Evolutionary conservation across 2,888 invertebrate species (phyloP).

Genomic region (Drosophila tripunctata): DNA sequence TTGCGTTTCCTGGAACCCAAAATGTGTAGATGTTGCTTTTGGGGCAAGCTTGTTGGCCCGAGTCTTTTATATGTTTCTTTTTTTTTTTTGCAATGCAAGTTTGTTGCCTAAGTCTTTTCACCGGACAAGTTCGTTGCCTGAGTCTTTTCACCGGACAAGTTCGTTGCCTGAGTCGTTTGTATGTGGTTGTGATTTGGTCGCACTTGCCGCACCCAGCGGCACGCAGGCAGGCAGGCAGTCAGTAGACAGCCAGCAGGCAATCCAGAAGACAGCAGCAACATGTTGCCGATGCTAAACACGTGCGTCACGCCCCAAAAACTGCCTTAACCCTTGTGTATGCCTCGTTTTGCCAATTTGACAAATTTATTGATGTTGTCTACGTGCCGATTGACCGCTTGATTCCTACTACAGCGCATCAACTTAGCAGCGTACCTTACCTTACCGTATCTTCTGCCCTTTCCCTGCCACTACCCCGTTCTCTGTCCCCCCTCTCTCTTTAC

Average conservation of each 20-base stretch:
- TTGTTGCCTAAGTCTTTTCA: conserved; percentile 33
- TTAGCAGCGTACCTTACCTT: background rate
- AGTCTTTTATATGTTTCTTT: too few species aligned
- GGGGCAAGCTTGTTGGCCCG: conserved; percentile 54
- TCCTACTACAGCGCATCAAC: background rate
- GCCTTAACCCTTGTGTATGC: conserved; percentile 39
- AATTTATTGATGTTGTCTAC: conserved; percentile 70
- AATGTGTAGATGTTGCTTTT: background rate
- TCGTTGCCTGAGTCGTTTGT: conserved; percentile 43
- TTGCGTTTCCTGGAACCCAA: conserved; percentile 11
- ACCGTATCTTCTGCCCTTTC: background rate
- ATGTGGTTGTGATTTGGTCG: background rate
- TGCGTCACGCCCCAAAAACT: conserved; percentile 51
- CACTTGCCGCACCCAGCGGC: conserved; percentile 27
- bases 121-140: conserved; percentile 52
- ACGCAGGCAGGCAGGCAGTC: background rate
- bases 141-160: conserved; percentile 43
- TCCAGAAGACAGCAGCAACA: conserved; percentile 2
- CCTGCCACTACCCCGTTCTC: background rate
- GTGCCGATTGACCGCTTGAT: conserved; percentile 57
- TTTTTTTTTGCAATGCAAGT: conserved; percentile 12
- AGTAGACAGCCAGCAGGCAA: background rate
- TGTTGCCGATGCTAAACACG: conserved; percentile 44
- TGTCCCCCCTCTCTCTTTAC: background rate
- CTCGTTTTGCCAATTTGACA: conserved; percentile 69